Evolutionary conservation across 2,113 vertebrate species (phyloP), one percentile per base, ranked within the genome.

Genomic region (Prionailurus bengalensis): DNA sequence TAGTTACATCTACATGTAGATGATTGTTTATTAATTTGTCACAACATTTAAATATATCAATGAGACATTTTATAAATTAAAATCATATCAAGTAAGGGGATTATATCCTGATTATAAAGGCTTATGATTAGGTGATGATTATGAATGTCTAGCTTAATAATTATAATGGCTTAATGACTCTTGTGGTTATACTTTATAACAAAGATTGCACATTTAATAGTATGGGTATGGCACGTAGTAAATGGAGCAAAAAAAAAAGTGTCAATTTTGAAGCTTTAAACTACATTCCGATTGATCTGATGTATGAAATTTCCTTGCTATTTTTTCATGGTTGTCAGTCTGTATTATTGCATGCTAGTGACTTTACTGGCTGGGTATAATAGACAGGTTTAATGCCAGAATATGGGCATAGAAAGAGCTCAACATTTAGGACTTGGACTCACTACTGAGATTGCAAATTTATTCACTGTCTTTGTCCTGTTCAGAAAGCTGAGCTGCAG

Each of bases 1-100:
- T 48, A 78, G 89, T 73, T 97, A 97, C 3, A 70, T 91, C 76
- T 78, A 61, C n/a, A 48, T 0, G 55, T 42, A 91, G 21, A 42
- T 87, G 79, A 95, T 97, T 97, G 94, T 94, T 95, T 96, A 92
- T 91, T 93, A 94, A 97, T 97, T 95, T 97, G 88, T 48, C 68
- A 96, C 65, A 85, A 89, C 71, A 96, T 93, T 94, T 92, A 82
- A 85, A 82, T n/a, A 53, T 53, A 93, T 95, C 94, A 93, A 48
- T 79, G 91, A 91, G 73, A 80, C 13, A 71, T 76, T 96, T 97
- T 71, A 80, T 82, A 97, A 95, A 97, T 97, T 96, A 97, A 97
- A 96, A 95, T 79, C 27, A 86, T 53, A 92, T 92, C 68, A 94
- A 83, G 19, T 94, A 92, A 79, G 78, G 92, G 86, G 91, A 96